Percentiles rank a stretch among this genome's conserved stretches.
These are phyloP conservation scores for Oreohelix idahoensis DNA, from an alignment of 1,140 invertebrate species.

Conservation along the genomic window DNA sequence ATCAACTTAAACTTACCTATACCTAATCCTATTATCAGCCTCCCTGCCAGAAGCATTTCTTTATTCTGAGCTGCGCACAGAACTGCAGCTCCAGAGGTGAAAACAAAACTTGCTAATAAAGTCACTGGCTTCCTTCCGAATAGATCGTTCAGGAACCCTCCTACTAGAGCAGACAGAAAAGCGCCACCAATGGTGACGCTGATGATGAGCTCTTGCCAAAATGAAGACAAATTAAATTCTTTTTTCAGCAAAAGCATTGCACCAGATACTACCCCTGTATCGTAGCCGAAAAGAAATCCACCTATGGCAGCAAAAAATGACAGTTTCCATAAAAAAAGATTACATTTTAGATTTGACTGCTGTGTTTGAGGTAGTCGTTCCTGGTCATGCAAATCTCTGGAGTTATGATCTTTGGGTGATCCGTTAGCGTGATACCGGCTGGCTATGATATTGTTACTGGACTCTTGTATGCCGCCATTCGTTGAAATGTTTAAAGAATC, in stretches of 20 bases:
- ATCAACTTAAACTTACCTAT: slow-evolving; percentile 75
- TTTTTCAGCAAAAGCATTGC: slow-evolving; percentile 1
- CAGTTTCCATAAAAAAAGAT: slow-evolving; percentile 59
- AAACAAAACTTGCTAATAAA: slow-evolving; percentile 76
- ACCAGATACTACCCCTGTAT: slow-evolving; percentile 75
- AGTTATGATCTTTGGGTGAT: neutral
- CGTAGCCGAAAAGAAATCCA: slow-evolving; percentile 80
- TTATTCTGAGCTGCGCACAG: slow-evolving; percentile 74
- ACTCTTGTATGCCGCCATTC: neutral
- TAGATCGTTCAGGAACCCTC: slow-evolving; percentile 74
- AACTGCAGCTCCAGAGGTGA: slow-evolving; percentile 75
- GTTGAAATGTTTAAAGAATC: neutral
- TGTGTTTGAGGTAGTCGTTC: neutral
- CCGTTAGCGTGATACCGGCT: neutral
- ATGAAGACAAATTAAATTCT: slow-evolving; percentile 64
- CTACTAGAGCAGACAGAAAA: slow-evolving; percentile 51
- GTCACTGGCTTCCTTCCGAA: slow-evolving; percentile 76
- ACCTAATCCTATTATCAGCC: slow-evolving; percentile 77
- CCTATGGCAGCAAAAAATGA: slow-evolving; percentile 77
- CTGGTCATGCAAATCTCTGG: neutral
- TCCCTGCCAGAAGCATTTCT: slow-evolving; percentile 74
- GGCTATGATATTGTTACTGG: neutral
- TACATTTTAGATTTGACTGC: neutral
- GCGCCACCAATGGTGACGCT: slow-evolving; percentile 70
- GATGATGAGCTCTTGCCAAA: slow-evolving; percentile 75